Conservation (phyloP, 2,113 vertebrate species). For the Myxocyprinus asiaticus region DNA sequence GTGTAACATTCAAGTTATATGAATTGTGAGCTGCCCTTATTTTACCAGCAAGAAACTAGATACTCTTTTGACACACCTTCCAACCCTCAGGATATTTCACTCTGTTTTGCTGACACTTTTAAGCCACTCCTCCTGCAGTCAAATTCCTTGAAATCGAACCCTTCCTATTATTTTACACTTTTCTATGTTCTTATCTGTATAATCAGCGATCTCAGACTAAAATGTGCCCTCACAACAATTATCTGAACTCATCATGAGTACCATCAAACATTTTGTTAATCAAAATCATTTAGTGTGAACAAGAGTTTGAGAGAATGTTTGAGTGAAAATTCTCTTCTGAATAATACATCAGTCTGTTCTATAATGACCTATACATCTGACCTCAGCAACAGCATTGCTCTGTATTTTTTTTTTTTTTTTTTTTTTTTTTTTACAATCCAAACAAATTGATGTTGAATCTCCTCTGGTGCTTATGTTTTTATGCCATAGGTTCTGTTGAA, state of each 20-base stretch:
- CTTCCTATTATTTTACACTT: constrained; percentile 27
- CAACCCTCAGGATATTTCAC: constrained; percentile 18
- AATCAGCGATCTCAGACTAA: not conserved
- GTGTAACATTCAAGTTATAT: not conserved
- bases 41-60: constrained; percentile 38
- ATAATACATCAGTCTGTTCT: constrained; percentile 61
- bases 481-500: not conserved
- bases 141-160: constrained; percentile 36
- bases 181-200: constrained; percentile 9
- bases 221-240: not conserved
- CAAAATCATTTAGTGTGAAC: not conserved
- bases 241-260: not conserved
- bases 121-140: constrained; percentile 32
- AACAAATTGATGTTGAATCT: not conserved
- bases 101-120: not conserved
- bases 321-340: constrained; percentile 53
- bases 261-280: not conserved
- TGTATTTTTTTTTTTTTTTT: constrained; percentile 12
- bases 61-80: constrained; percentile 30
- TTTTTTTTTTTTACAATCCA: constrained; percentile 21
- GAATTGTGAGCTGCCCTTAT: not conserved
- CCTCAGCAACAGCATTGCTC: constrained; percentile 7
- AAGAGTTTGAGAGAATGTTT: not conserved
- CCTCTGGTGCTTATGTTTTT: not conserved
- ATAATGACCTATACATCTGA: constrained; percentile 36